Percentiles rank a stretch among this genome's conserved stretches.
phyloP scores from a whole-genome alignment of 2,888 invertebrate species.

The Hydraecia micacea region DNA sequence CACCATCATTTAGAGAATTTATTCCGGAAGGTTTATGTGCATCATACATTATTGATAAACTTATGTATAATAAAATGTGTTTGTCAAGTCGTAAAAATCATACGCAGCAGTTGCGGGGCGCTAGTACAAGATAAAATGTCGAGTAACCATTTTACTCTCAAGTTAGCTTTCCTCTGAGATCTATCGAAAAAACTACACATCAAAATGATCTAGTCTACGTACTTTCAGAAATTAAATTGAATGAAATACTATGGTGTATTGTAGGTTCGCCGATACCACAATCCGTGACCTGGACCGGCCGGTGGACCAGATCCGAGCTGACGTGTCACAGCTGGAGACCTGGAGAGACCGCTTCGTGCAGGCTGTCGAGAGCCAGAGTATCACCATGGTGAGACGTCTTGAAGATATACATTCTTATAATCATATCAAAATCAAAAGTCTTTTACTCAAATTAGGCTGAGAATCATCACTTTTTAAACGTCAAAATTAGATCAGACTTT shows the following conservation, averaged over 20 bases:
- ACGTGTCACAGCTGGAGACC: slow-evolving; percentile 93
- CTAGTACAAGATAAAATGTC: neutral
- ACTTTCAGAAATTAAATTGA: neutral
- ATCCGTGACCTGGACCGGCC: slow-evolving; percentile 92
- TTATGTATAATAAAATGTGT: neutral
- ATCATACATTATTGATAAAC: no score
- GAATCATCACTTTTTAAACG: neutral
- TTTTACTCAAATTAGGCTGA: neutral
- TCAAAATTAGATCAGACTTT: neutral
- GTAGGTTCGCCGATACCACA: slow-evolving; percentile 87
- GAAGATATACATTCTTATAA: neutral
- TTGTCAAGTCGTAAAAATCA: neutral
- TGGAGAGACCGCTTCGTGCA: slow-evolving; percentile 94
- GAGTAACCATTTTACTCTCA: neutral
- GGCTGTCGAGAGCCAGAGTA: slow-evolving; percentile 92
- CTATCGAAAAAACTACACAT: neutral
- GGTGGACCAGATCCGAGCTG: slow-evolving; percentile 92
- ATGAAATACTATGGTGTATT: neutral
- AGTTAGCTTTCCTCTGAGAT: neutral
- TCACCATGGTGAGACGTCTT: slow-evolving; percentile 85
- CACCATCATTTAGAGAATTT: no score
- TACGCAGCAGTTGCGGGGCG: neutral
- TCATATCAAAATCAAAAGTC: neutral
- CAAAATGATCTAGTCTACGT: neutral
- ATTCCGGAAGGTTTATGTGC: no score